Base-by-base conservation (phyloP, 2,113 vertebrate genomes). In the Tautogolabrus adspersus region DNA sequence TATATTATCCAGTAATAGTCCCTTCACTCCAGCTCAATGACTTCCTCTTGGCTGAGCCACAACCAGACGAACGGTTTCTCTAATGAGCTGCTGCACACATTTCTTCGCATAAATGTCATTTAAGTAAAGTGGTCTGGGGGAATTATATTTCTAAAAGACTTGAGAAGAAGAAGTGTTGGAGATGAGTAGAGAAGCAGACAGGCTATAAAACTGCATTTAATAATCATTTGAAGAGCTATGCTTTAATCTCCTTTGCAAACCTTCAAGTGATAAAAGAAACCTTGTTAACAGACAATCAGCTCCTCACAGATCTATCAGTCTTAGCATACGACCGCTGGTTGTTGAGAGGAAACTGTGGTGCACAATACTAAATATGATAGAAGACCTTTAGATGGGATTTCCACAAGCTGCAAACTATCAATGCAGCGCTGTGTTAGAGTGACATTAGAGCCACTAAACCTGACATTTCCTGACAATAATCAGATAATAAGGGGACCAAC, bases 1-100 rank as follows among this genome's bases (percentile, higher is more conserved):
- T 62, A 51, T 34, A 34, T 88, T 88, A 86, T 91, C 21, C 22
- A n/a, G 38, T 64, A 72, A 82, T 70, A 37, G 51, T 42, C 49
- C 13, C 72, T 66, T 59, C 67, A 30, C 64, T 72, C n/a, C 52
- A 38, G 61, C 69, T 88, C 38, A 61, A 75, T 59, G 22, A 87
- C 67, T 79, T 78, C 67, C 75, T 63, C 56, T 82, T 79, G 73
- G 72, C 19, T 6, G n/a, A 19, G 65, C 23, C 26, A 2, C 21
- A 63, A 61, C 18, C 22, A 1, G n/a, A n/a, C 72, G 3, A 42
- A 0, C 6, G 10, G 57, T 68, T 38, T 67, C 47, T 40, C 23
- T 34, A 46, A 38, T 46, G 13, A 34, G 57, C 34, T 26, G 22
- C 46, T 16, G 58, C 22, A 11, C 54, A 56, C n/a, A 10, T 55